These are phyloP conservation scores for Macrophya alboannulata DNA, from an alignment of 2,888 invertebrate species.

Conservation along the genomic window DNA sequence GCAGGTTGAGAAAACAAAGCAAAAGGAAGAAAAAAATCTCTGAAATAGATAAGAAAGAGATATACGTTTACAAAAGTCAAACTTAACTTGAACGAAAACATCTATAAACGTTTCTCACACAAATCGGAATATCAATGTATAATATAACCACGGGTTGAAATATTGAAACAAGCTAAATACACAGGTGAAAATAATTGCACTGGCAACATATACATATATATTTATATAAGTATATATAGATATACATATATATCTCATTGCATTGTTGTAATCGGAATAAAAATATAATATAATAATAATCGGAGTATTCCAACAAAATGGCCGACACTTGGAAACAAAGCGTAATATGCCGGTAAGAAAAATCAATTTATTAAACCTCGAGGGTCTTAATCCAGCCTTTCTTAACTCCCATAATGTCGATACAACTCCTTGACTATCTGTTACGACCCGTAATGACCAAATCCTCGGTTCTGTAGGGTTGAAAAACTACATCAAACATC, in stretches of 20 bases:
- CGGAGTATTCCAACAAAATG: conserved; percentile 73
- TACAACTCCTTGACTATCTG: not conserved
- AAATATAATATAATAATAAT: not conserved
- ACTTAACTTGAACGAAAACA: not conserved
- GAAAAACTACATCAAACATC: conserved; percentile 47
- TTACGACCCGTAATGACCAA: not conserved
- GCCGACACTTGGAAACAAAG: conserved; percentile 78
- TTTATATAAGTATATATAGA: too few relatives aligned
- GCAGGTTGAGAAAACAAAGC: not conserved
- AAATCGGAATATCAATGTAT: not conserved
- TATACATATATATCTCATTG: not conserved
- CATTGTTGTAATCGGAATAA: not conserved
- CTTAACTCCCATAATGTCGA: not conserved
- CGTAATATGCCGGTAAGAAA: conserved; percentile 77
- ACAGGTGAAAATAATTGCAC: not conserved
- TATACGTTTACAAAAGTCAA: not conserved
- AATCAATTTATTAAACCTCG: conserved; percentile 40
- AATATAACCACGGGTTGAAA: not conserved
- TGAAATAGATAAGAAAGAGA: not conserved
- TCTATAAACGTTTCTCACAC: not conserved
- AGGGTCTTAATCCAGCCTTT: not conserved
- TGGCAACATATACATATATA: not conserved
- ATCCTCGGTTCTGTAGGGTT: not conserved
- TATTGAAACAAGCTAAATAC: not conserved
- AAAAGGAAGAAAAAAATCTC: not conserved